Evolutionary conservation across 2,797 vertebrate species (phyloP), one percentile per base, ranked within the genome.

Genomic region (Acanthiza pusilla): DNA sequence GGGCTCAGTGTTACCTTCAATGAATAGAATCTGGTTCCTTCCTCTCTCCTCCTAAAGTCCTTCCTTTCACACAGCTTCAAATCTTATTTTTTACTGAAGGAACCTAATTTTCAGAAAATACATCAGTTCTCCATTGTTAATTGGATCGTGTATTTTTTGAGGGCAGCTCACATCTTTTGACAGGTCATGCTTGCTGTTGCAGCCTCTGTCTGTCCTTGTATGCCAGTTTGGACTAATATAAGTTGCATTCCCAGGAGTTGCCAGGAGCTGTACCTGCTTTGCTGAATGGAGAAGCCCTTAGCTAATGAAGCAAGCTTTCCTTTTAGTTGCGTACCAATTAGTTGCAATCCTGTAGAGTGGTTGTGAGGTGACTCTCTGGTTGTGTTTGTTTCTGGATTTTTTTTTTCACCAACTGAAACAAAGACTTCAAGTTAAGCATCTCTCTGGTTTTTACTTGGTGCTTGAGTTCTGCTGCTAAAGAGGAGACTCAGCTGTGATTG

Each of bases 281-380:
- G 43, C 36, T 43, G 34, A 57, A 38, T 32, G 8, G 11, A 62
- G 27, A 50, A 71, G 3, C 34, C 12, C 42, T 58, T 42, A 67
- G 26, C 18, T 48, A n/a, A 17, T 36, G 58, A 63, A 70, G 11
- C 36, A 38, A 71, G 11, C n/a, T 53, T 80, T 54, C 34, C 17
- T 81, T 91, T 65, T 30, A 53, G 29, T 57, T 2, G 2, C 0
- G 0, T 29, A 30, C 10, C 19, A 13, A 51, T 61, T 21, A 25
- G 23, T 30, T 78, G 16, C 47, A 57, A 1, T 47, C 34, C 21
- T 29, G 16, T 23, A 10, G 36, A 32, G 19, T 14, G 16, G 18
- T 50, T 65, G 55, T 54, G 50, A 65, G 38, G 16, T 58, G 10
- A 23, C 32, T 47, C 29, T 50, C 38, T 92, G n/a, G 4, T 40